These are phyloP conservation scores for Apamea anceps DNA, from an alignment of 2,888 invertebrate genomes.

Conservation along the genomic window DNA sequence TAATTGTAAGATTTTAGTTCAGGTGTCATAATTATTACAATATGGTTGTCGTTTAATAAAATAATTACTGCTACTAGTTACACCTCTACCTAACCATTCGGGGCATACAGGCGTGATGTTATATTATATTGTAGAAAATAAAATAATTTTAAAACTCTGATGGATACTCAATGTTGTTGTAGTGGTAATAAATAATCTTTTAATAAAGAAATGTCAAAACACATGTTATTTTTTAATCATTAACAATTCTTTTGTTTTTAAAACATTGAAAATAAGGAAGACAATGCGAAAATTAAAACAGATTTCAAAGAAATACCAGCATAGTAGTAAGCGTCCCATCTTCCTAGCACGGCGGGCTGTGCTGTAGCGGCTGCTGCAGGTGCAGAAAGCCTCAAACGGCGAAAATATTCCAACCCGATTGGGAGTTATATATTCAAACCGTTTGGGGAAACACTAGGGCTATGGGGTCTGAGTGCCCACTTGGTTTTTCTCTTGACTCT, in stretches of 20 bases:
- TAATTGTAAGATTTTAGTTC: neutral
- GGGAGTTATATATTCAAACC: too few relatives aligned
- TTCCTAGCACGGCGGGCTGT: too few relatives aligned
- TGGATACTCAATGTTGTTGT: neutral
- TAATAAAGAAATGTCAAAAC: constrained; percentile 14
- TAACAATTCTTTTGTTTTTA: neutral
- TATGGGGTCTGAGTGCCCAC: too few relatives aligned
- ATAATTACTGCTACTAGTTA: too few relatives aligned
- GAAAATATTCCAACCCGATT: too few relatives aligned
- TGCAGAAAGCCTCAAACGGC: too few relatives aligned
- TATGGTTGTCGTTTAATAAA: neutral
- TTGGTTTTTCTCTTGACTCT: too few relatives aligned
- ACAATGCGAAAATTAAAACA: neutral
- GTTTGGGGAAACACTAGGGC: too few relatives aligned
- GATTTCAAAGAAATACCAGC: neutral
- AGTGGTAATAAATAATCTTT: neutral
- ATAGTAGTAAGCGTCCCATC: neutral
- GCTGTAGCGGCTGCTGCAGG: too few relatives aligned
- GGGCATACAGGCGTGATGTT: neutral
- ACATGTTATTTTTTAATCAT: neutral
- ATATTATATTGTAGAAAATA: neutral
- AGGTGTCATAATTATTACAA: constrained; percentile 9
- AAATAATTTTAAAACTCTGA: neutral
- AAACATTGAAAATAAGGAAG: neutral
- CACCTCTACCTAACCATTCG: neutral